Percentiles rank a stretch among this genome's conserved stretches.
phyloP scores from a whole-genome alignment of 2,888 invertebrate genomes.

The Hypomecis punctinalis region DNA sequence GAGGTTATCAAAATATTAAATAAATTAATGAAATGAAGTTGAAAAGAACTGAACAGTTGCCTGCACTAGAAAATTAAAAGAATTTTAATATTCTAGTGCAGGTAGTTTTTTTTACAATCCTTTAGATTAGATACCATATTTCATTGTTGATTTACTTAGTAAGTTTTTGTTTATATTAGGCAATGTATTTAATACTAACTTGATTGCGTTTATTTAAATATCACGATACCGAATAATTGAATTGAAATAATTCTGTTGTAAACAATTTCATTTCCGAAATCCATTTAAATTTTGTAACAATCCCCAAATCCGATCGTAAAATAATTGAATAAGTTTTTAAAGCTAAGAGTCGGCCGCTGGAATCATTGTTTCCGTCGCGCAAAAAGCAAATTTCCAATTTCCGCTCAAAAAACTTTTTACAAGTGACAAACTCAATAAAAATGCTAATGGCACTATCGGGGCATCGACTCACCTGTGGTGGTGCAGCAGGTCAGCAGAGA shows the following conservation, averaged over 20 bases:
- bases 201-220: neutral
- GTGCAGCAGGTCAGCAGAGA: constrained; percentile 74
- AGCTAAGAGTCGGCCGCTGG: constrained; percentile 23
- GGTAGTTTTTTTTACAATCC: too few relatives aligned
- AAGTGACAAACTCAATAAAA: constrained; percentile 70
- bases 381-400: constrained; percentile 51
- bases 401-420: constrained; percentile 60
- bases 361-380: constrained; percentile 39
- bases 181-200: neutral
- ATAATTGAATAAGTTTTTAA: constrained; percentile 36
- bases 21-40: too few relatives aligned
- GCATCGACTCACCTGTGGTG: constrained; percentile 72
- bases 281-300: constrained; percentile 28
- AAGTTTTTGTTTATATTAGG: too few relatives aligned
- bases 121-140: too few relatives aligned
- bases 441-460: constrained; percentile 70
- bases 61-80: too few relatives aligned
- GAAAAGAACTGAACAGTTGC: too few relatives aligned
- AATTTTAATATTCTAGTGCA: too few relatives aligned
- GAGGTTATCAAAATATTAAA: too few relatives aligned
- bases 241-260: constrained; percentile 8
- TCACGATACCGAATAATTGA: neutral
- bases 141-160: too few relatives aligned
- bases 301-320: constrained; percentile 23
- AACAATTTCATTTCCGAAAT: constrained; percentile 22